Evolutionary conservation across 1,140 invertebrate genomes (phyloP), one percentile per base, ranked within the genome.

Genomic region (Liolophura sinensis): DNA sequence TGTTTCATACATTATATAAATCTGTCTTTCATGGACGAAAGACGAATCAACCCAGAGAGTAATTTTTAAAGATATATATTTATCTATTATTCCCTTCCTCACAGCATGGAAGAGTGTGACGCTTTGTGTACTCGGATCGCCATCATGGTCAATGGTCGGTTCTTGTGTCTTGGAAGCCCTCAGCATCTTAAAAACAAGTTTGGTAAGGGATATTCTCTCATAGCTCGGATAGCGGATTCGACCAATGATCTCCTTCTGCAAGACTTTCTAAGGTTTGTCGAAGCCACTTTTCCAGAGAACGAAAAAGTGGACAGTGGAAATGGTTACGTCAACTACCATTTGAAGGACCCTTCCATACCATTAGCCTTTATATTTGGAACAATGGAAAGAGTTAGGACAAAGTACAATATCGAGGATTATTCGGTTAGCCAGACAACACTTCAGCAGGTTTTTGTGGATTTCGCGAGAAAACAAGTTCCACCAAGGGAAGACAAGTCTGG

Each of bases 371-470:
- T 91, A 60, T 92, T 92, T 82, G 83, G 86, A 16, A 85, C 87
- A 66, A 85, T 92, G 81, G 88, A 89, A 55, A 50, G 66, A 48
- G 75, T 75, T 67, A 86, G 87, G 65, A 82, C 88, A 59, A 79
- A 82, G 40, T 85, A 88, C 67, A 82, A 88, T 64, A 87, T 92
- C 46, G 89, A 89, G 48, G 91, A 92, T 82, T 93, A 90, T 82
- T 91, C 90, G 1, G 82, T 93, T 47, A 91, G 90, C 70, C 91
- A 92, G 78, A 92, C 90, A 51, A 91, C 91, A 7, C 84, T 93
- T 51, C 92, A 93, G 76, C 91, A 92, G 87, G 91, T 92, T 11
- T 87, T 87, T 71, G 76, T 87, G 11, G 82, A 85, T 56, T 87
- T 87, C 78, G 85, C 86, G 14, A 66, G 78, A 54, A 73, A 72